Percentiles rank a stretch among this genome's conserved stretches.
Conservation (phyloP, 2,888 invertebrate genomes). For the Clitarchus hookeri region DNA sequence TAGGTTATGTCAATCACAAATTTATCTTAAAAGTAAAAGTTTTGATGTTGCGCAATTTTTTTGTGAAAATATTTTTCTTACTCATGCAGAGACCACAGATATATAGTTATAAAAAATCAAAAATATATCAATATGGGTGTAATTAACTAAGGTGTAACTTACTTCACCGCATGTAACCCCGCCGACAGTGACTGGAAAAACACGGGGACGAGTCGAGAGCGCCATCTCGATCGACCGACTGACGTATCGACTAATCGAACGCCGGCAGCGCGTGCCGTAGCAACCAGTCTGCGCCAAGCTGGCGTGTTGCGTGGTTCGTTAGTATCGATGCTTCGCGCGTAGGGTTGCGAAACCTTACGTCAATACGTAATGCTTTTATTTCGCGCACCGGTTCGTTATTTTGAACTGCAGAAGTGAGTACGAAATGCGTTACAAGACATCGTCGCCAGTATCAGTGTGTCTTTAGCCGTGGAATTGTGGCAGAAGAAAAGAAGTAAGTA, state of each 20-base stretch:
- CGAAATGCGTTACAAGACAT: neutral
- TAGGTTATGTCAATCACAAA: too few relatives aligned
- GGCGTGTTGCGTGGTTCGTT: constrained; percentile 20
- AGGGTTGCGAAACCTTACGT: neutral
- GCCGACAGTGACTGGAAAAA: too few relatives aligned
- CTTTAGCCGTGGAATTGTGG: neutral
- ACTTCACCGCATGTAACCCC: too few relatives aligned
- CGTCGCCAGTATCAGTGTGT: neutral
- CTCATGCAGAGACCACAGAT: too few relatives aligned
- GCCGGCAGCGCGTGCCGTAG: neutral
- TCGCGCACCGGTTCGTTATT: neutral
- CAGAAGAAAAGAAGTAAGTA: neutral
- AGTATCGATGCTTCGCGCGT: constrained; percentile 1
- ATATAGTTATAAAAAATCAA: too few relatives aligned
- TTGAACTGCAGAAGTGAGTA: neutral
- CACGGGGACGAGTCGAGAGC: too few relatives aligned
- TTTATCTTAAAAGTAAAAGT: too few relatives aligned
- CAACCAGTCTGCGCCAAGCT: constrained; percentile 20
- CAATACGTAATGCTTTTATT: neutral
- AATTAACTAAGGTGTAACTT: too few relatives aligned
- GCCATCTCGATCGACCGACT: neutral
- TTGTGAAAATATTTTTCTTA: too few relatives aligned
- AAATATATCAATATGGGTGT: neutral
- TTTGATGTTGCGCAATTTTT: too few relatives aligned
- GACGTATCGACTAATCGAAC: constrained; percentile 22